phyloP scores from a whole-genome alignment of 1,140 invertebrate genomes.

The Zaprionus tsacasi region DNA sequence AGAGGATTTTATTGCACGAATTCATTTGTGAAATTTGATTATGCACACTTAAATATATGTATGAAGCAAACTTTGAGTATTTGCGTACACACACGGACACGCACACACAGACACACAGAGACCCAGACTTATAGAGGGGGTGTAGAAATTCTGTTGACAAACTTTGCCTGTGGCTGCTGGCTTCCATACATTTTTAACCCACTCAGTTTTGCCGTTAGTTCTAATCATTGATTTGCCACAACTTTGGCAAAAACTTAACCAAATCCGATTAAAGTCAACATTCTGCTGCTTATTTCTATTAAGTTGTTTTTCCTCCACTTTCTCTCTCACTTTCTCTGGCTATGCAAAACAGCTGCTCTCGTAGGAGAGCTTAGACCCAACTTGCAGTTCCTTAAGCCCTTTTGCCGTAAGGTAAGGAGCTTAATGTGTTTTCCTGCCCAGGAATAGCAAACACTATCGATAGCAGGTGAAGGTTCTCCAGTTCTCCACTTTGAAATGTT shows the following conservation, averaged over 20 bases:
- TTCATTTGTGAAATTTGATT: slow-evolving; percentile 57
- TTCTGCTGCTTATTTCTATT: slow-evolving; percentile 32
- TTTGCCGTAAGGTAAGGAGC: not conserved
- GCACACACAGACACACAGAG: slow-evolving; percentile 8
- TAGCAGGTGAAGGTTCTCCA: slow-evolving; percentile 4
- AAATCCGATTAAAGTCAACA: slow-evolving; percentile 53
- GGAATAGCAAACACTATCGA: slow-evolving; percentile 33
- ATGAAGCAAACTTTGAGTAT: slow-evolving; percentile 14
- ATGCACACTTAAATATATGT: slow-evolving; percentile 47
- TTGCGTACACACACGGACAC: slow-evolving; percentile 24
- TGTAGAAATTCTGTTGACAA: slow-evolving; percentile 26
- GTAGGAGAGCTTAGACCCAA: slow-evolving; percentile 5
- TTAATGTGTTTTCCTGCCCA: slow-evolving; percentile 30
- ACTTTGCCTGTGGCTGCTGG: slow-evolving; percentile 43
- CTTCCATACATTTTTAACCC: slow-evolving; percentile 50
- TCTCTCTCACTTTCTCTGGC: not conserved
- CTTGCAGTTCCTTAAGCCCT: slow-evolving; percentile 18
- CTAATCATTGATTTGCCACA: slow-evolving; percentile 49
- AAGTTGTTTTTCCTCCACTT: not conserved
- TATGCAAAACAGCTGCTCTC: slow-evolving; percentile 35
- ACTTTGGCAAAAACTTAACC: slow-evolving; percentile 40
- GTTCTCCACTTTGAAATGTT: not conserved
- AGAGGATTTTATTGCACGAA: slow-evolving; percentile 53
- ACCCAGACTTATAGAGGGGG: no score
- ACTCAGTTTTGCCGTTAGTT: slow-evolving; percentile 20